phyloP scores from a whole-genome alignment of 2,888 invertebrate species.

The Busseola fusca region DNA sequence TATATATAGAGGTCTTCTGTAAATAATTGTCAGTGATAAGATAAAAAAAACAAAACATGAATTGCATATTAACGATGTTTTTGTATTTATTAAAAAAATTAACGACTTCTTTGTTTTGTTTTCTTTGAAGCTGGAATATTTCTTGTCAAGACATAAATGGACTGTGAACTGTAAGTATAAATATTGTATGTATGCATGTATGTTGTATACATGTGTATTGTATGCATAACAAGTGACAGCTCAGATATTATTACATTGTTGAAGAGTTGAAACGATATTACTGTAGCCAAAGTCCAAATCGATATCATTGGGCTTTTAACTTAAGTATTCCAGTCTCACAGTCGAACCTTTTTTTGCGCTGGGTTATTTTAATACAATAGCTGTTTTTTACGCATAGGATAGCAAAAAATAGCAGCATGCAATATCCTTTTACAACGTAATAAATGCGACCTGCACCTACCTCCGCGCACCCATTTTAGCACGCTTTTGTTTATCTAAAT shows the following conservation, averaged over 20 bases:
- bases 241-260: constrained; percentile 38
- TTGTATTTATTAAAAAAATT: constrained; percentile 29
- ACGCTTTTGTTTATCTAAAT: constrained; percentile 43
- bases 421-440: constrained; percentile 52
- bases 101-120: constrained; percentile 25
- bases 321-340: constrained; percentile 48
- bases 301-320: constrained; percentile 37
- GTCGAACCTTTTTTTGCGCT: constrained; percentile 33
- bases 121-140: constrained; percentile 30
- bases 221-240: constrained; percentile 29
- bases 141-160: constrained; percentile 42
- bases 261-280: constrained; percentile 43
- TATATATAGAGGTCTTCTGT: too few species aligned
- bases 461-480: constrained; percentile 17
- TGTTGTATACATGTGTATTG: too few species aligned
- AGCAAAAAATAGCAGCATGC: constrained; percentile 44
- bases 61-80: constrained; percentile 44
- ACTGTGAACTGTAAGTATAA: constrained; percentile 45
- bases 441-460: constrained; percentile 30
- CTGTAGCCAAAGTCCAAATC: constrained; percentile 20
- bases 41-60: constrained; percentile 39
- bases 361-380: constrained; percentile 52
- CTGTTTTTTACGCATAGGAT: constrained; percentile 46
- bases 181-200: constrained; percentile 23
- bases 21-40: constrained; percentile 20